Base-by-base conservation (phyloP, 2,113 vertebrate genomes). In the Peromyscus polionotus region DNA sequence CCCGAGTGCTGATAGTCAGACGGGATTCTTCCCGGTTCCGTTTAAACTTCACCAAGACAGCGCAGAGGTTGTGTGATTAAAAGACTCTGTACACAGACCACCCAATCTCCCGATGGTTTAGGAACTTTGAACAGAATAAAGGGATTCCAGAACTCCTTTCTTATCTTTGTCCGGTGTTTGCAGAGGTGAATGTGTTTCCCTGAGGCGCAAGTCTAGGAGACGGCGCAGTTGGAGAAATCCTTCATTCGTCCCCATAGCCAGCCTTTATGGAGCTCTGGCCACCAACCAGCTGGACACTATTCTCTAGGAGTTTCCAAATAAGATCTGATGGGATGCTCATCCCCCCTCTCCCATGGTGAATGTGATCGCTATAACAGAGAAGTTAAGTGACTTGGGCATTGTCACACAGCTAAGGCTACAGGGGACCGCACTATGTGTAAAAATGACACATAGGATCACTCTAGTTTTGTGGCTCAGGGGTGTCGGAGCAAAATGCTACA, bases 71-170 rank as follows among this genome's bases (percentile, higher is more conserved):
- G 67, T 73, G 11, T 59, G 17, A 86, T 54, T 88, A 68, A 45
- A 77, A 88, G 75, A 88, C 42, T 79, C 54, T 67, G 63, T 24
- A 31, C 17, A 42, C 85, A 39, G 14, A 31, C 31, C 3, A 36
- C 65, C 19, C 5, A 10, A 7, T 84, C 91, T 91, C 76, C 0
- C 19, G 91, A 61, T 67, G 33, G 70, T 48, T 96, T 61, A 33
- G 45, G 85, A 93, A 68, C 96, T 96, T 95, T 73, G 68, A 90
- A n/a, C 14, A 0, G 11, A 95, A 85, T 94, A 54, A 95, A 97
- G 94, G 95, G 80, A 92, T 63, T 91, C 59, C 1, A 19, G 88
- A 77, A 42, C 24, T 48, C 48, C 51, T 72, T 68, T 87, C 84
- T 79, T 63, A 28, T 51, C 79, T 70, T 48, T 88, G 93, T 39